phyloP scores from a whole-genome alignment of 37 sponge, comb jelly and placozoan genomes.

The Dysidea cf. avara region DNA sequence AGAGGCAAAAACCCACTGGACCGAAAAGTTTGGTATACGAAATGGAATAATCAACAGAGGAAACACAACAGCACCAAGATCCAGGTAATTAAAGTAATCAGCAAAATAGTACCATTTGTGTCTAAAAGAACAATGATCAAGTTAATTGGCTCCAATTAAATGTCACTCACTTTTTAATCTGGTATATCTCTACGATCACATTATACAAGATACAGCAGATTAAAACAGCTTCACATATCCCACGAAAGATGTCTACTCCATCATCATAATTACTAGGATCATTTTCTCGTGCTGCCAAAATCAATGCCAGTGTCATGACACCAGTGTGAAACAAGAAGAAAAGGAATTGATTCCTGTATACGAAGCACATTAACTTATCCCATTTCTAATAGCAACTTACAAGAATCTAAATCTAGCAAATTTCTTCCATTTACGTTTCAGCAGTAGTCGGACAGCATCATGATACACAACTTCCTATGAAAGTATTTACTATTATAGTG shows the following conservation, averaged over 20 bases:
- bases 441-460: slow-evolving; percentile 64
- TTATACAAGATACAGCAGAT: slow-evolving; percentile 3
- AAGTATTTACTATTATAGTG: background rate
- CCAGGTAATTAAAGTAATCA: slow-evolving; percentile 14
- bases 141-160: no score
- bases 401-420: slow-evolving; percentile 52
- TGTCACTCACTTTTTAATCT: slow-evolving; percentile 9
- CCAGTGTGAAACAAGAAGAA: slow-evolving; percentile 1
- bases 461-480: slow-evolving; percentile 71
- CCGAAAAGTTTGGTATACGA: slow-evolving; percentile 1
- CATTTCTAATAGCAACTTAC: slow-evolving; percentile 25
- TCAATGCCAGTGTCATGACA: slow-evolving; percentile 13
- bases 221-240: slow-evolving; percentile 4
- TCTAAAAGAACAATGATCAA: no score
- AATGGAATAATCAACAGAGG: slow-evolving; percentile 30
- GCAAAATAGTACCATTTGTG: slow-evolving; percentile 2
- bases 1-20: slow-evolving; percentile 27
- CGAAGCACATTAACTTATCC: no score
- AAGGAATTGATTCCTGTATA: slow-evolving; percentile 15
- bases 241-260: slow-evolving; percentile 17
- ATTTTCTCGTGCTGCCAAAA: slow-evolving; percentile 6
- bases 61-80: slow-evolving; percentile 7
- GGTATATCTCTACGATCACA: slow-evolving; percentile 13
- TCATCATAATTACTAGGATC: slow-evolving; percentile 16
- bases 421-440: slow-evolving; percentile 67